Percentiles rank a stretch among this genome's conserved stretches.
Evolutionary conservation across 2,888 invertebrate genomes (phyloP).

Genomic region (Antheraea assamensis): DNA sequence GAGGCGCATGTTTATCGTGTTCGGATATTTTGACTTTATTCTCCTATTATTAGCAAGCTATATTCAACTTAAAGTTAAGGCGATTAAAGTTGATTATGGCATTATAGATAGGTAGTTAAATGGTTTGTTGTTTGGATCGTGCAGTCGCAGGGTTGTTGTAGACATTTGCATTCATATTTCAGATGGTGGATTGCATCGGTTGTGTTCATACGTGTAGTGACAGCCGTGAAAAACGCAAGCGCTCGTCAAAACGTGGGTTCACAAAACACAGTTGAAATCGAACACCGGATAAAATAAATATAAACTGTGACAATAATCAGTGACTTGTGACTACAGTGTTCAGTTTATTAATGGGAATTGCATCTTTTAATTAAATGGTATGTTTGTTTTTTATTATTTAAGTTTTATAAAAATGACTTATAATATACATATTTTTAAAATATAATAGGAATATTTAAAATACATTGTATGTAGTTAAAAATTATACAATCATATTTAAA

Average conservation of each 20-base stretch:
- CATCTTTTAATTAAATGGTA: slow-evolving; percentile 7
- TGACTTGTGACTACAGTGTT: slow-evolving; percentile 4
- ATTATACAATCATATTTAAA: too few relatives aligned
- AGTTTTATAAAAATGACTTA: not conserved
- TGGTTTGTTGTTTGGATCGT: not conserved
- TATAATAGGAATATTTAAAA: too few relatives aligned
- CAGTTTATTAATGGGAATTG: not conserved
- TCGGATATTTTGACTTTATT: not conserved
- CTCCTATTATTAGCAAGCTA: not conserved
- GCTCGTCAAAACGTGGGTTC: not conserved
- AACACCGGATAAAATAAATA: not conserved
- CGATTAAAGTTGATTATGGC: not conserved
- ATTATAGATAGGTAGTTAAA: not conserved
- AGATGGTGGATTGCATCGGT: not conserved
- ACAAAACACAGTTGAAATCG: not conserved
- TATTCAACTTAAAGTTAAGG: not conserved
- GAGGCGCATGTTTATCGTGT: not conserved
- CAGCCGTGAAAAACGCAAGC: not conserved
- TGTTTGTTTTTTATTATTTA: not conserved
- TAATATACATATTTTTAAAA: too few relatives aligned
- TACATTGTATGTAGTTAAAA: too few relatives aligned
- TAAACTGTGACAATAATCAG: not conserved
- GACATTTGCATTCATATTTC: not conserved
- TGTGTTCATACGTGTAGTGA: not conserved
- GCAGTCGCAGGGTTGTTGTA: not conserved